Conservation (phyloP, 2,113 vertebrate genomes). For the Hydropotes inermis region DNA sequence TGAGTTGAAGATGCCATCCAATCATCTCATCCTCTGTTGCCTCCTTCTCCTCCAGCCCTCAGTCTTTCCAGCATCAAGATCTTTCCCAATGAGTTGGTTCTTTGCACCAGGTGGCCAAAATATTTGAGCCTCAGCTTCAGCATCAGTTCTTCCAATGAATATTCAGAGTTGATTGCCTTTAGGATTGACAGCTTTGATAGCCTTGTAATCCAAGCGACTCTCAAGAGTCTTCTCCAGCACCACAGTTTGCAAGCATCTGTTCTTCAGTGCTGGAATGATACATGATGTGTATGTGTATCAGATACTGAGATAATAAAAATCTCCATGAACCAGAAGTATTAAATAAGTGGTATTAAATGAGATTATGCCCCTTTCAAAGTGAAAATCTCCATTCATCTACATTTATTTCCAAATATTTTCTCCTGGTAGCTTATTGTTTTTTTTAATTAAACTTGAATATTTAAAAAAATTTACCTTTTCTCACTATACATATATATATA, state of each 20-base stretch:
- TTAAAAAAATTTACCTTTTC: neutral
- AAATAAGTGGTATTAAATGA: slow-evolving; percentile 20
- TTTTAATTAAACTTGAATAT: slow-evolving; percentile 7
- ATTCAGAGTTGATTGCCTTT: neutral
- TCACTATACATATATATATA: neutral
- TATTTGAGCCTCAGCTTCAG: neutral
- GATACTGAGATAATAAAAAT: neutral
- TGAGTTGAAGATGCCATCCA: neutral
- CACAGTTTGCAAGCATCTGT: neutral
- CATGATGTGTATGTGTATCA: neutral
- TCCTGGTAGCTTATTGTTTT: neutral
- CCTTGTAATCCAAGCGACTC: neutral
- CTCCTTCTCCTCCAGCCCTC: neutral
- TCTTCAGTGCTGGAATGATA: neutral
- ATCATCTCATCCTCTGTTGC: neutral
- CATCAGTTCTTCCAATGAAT: neutral
- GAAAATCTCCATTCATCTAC: neutral
- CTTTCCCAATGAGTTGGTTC: neutral
- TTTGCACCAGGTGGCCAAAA: neutral
- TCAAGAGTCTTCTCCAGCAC: neutral
- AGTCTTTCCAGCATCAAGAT: neutral
- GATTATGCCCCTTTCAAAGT: neutral
- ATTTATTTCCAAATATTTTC: neutral
- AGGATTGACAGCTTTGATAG: neutral
- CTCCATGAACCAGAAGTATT: neutral